phyloP scores from a whole-genome alignment of 2,888 invertebrate genomes.

The Diplazon laetatorius region DNA sequence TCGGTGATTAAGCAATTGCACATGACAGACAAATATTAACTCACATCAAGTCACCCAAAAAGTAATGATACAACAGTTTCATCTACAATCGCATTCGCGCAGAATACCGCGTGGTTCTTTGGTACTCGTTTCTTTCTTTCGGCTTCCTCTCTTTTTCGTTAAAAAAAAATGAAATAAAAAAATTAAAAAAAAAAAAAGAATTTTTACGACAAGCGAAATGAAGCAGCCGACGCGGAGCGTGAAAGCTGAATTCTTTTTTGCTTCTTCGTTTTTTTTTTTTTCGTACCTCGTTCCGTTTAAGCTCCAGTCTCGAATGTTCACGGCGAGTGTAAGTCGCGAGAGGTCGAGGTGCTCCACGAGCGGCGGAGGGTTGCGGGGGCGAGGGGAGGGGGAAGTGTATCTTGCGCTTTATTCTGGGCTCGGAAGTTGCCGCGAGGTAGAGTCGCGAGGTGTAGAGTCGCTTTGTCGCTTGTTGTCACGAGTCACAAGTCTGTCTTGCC shows the following conservation, averaged over 20 bases:
- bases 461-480: conserved; percentile 14
- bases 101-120: background rate
- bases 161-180: no score
- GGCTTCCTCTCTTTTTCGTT: no score
- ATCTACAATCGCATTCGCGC: background rate
- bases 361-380: no score
- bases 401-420: background rate
- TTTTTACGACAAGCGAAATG: no score
- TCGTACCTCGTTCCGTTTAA: background rate
- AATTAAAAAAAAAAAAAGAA: no score
- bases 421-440: background rate
- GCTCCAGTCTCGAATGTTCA: conserved; percentile 17
- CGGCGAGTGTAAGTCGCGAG: background rate
- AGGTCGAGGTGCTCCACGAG: no score
- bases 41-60: background rate
- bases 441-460: conserved; percentile 7
- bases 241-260: conserved; percentile 1
- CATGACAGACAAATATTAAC: no score
- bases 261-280: background rate
- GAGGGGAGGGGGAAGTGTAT: background rate
- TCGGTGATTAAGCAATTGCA: no score
- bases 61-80: conserved; percentile 3
- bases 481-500: background rate
- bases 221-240: conserved; percentile 2
- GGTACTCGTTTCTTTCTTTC: conserved; percentile 8